Evolutionary conservation across 2,113 vertebrate genomes (phyloP).

Genomic region (Coryphaenoides rupestris): DNA sequence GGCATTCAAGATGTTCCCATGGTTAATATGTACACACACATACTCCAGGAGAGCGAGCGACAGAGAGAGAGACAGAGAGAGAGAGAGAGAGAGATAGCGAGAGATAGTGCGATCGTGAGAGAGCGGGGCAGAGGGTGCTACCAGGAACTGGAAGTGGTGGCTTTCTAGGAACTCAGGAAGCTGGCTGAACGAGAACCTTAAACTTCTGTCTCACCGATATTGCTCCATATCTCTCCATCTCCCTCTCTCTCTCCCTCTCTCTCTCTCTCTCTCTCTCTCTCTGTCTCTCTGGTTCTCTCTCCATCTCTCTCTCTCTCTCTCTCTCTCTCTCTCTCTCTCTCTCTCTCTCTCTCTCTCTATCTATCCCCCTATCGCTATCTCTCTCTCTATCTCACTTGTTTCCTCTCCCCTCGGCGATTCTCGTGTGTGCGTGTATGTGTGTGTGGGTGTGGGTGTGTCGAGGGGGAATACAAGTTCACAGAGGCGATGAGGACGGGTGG

Average conservation of each 20-base stretch:
- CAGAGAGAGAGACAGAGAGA: neutral
- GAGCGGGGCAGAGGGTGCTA: neutral
- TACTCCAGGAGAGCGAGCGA: neutral
- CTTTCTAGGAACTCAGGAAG: constrained; percentile 43
- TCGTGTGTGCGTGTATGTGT: too few species aligned
- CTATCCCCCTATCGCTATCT: too few species aligned
- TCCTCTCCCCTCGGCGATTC: too few species aligned
- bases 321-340: neutral
- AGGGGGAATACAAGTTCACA: too few species aligned
- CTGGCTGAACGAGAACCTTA: neutral
- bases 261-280: neutral
- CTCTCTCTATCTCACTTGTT: too few species aligned
- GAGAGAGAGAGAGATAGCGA: neutral
- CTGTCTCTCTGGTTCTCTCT: too few species aligned
- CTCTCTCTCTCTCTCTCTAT: neutral
- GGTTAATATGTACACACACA: neutral
- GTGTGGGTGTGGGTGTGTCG: too few species aligned
- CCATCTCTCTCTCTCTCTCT: too few species aligned
- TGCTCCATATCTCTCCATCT: neutral
- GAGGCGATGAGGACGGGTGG: too few species aligned
- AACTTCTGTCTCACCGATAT: too few species aligned
- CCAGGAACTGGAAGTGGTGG: neutral
- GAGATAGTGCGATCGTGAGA: neutral
- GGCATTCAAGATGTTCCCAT: too few species aligned
- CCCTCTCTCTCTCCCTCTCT: neutral